Percentiles rank a stretch among this genome's conserved stretches.
These are phyloP conservation scores for Troilus luridus DNA, from an alignment of 2,888 invertebrate species.

Conservation along the genomic window DNA sequence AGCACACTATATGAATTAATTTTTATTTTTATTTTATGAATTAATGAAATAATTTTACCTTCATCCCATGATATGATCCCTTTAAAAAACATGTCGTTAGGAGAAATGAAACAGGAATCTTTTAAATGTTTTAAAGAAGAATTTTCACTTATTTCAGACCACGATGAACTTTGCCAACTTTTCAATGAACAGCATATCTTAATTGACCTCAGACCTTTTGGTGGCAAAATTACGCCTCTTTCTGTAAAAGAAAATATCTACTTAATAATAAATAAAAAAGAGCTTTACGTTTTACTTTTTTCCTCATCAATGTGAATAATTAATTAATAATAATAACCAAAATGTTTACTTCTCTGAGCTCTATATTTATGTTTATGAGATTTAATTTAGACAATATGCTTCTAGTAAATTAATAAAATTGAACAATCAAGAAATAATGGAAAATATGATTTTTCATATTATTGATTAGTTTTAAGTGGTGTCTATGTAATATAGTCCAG, in stretches of 20 bases:
- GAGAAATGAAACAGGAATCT: slow-evolving; percentile 74
- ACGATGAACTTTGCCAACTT: slow-evolving; percentile 80
- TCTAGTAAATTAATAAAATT: too few species aligned
- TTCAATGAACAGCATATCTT: slow-evolving; percentile 72
- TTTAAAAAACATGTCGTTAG: slow-evolving; percentile 81
- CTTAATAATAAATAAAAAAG: not conserved
- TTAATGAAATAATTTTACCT: slow-evolving; percentile 69
- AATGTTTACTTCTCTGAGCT: too few species aligned
- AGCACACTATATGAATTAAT: too few species aligned
- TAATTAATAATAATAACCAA: too few species aligned
- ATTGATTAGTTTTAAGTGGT: too few species aligned
- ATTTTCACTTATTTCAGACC: slow-evolving; percentile 77
- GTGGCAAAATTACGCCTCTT: slow-evolving; percentile 57
- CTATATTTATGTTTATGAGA: too few species aligned
- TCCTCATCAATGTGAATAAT: too few species aligned
- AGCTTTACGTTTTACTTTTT: too few species aligned
- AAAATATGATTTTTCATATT: too few species aligned
- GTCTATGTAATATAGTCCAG: too few species aligned
- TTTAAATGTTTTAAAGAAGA: slow-evolving; percentile 73
- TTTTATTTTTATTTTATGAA: not conserved
- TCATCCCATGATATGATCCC: slow-evolving; percentile 85
- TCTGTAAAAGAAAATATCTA: slow-evolving; percentile 56
- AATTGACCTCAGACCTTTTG: slow-evolving; percentile 59
- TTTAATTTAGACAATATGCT: too few species aligned
- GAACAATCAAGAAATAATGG: too few species aligned